Base-by-base conservation (phyloP, 2,888 invertebrate species). In the Crematogaster levior region DNA sequence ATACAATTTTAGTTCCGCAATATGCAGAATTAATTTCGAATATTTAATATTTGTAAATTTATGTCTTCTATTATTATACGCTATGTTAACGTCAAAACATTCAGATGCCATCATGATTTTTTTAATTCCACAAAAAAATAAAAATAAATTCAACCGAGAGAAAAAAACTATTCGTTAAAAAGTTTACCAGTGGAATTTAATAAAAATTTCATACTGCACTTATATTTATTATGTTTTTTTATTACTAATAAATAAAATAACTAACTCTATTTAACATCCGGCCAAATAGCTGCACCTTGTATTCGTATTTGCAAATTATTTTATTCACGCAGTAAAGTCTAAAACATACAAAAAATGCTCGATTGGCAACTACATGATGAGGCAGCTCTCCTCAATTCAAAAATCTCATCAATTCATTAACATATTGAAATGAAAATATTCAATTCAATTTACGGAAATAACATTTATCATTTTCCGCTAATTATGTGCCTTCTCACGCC, bases 251-350 rank as follows among this genome's bases (percentile, higher is more conserved):
- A 70, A 37, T 56, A 37, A 70, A 53, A 65, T 3, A 53, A 4
- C 21, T 63, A 48, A 74, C 15, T 48, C 58, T 81, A 63, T 81
- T 84, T 83, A 83, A 75, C 48, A 43, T 60, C 65, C 58, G 34
- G n/a, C 37, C 77, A 24, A 86, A 86, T 61, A 34, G 5, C 63
- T 84, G 68, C 48, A 34, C 3, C 34, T 68, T 53, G 34, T 53
- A 37, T 24, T 73, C 37, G n/a, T 65, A 56, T 75, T 65, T 72
- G n/a, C 12, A 21, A 43, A 58, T 21, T 51, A 51, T 77, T 74
- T 77, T 73, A 72, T 58, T 74, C 30, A 18, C 15, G 5, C 34
- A 46, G 7, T 24, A 61, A 74, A 61, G 24, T 74, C 3, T 0
- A 46, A 10, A 10, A 10, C 10, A 4, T n/a, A 56, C 9, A 1